Percentiles rank a stretch among this genome's conserved stretches.
These are phyloP conservation scores for Aculops lycopersici DNA, from an alignment of 1,140 invertebrate genomes.

Conservation along the genomic window DNA sequence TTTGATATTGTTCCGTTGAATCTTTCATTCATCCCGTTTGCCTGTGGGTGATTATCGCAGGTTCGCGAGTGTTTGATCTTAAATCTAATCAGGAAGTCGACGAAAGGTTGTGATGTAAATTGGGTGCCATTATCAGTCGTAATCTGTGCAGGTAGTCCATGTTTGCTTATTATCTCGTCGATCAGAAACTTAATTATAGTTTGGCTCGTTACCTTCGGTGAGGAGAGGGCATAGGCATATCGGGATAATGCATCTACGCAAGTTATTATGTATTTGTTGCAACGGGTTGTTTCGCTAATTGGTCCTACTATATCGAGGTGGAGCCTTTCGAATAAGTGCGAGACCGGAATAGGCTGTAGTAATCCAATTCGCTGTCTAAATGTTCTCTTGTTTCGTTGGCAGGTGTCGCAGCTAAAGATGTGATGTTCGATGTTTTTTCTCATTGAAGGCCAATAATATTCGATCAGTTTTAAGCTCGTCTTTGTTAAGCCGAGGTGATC, in stretches of 20 bases:
- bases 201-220: conserved; percentile 12
- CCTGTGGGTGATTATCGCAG: conserved; percentile 11
- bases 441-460: conserved; percentile 2
- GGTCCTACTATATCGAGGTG: conserved; percentile 5
- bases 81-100: conserved; percentile 3
- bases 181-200: conserved; percentile 12
- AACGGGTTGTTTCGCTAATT: neutral
- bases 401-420: neutral
- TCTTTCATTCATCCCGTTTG: conserved; percentile 13
- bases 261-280: conserved; percentile 2
- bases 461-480: neutral
- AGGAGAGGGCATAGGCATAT: conserved; percentile 5
- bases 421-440: neutral
- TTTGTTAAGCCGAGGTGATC: neutral
- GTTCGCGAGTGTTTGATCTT: conserved; percentile 10
- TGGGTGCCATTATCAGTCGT: conserved; percentile 17
- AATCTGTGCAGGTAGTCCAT: conserved; percentile 13
- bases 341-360: conserved; percentile 4
- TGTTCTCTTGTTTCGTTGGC: conserved; percentile 1
- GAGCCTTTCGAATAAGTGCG: conserved; percentile 9
- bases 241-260: conserved; percentile 1
- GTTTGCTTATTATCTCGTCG: conserved; percentile 14
- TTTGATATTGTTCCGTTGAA: conserved; percentile 11
- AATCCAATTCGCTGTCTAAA: neutral
- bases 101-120: conserved; percentile 13